Conservation (phyloP, 2,113 vertebrate species). For the Pristiophorus japonicus region DNA sequence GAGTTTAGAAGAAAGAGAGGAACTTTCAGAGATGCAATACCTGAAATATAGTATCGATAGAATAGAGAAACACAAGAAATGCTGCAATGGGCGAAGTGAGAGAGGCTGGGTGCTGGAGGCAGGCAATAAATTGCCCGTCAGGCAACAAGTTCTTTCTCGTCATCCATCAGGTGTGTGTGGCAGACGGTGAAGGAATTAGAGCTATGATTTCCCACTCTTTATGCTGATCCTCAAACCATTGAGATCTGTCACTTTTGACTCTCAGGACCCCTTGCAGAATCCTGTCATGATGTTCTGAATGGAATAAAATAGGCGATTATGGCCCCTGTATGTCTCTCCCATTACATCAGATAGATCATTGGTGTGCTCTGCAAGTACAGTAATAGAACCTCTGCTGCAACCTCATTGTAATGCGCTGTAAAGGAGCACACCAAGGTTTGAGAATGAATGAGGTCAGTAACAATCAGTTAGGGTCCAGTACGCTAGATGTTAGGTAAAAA, state of each 20-base stretch:
- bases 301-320: background rate
- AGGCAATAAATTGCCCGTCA: background rate
- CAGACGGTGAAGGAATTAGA: background rate
- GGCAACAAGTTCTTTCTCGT: background rate
- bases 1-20: background rate
- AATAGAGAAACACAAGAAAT: background rate
- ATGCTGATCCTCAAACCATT: background rate
- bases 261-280: background rate
- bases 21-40: background rate
- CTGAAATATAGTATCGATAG: background rate
- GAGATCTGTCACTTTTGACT: background rate
- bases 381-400: background rate
- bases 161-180: background rate
- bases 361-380: background rate
- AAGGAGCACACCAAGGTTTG: background rate
- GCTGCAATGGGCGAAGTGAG: background rate
- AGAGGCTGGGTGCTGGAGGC: background rate
- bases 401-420: background rate
- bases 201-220: background rate
- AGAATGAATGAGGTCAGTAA: background rate
- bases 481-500: background rate
- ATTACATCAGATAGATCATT: background rate
- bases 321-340: background rate
- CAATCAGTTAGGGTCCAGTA: background rate
- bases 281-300: background rate